phyloP scores from a whole-genome alignment of 2,113 vertebrate species.

The Tyto alba region DNA sequence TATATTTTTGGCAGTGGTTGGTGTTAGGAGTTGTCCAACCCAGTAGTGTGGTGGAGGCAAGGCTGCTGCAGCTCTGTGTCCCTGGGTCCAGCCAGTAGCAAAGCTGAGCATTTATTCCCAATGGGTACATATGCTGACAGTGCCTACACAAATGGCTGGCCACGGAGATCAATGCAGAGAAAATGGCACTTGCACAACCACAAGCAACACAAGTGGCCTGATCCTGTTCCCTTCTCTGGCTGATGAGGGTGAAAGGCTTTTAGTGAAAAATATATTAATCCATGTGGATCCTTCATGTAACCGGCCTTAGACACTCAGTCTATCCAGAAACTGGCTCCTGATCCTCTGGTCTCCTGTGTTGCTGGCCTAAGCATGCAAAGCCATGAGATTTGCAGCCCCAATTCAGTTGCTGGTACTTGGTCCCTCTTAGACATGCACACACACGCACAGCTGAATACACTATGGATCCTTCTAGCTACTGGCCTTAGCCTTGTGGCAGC shows the following conservation, averaged over 20 bases:
- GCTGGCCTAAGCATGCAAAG: neutral
- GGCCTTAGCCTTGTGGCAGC: neutral
- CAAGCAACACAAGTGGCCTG: neutral
- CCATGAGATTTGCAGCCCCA: neutral
- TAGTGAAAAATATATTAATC: neutral
- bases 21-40: neutral
- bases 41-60: neutral
- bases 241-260: neutral
- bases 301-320: neutral
- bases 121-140: fast-evolving
- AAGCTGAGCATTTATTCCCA: neutral
- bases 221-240: neutral
- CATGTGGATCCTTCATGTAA: neutral
- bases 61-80: neutral
- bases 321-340: neutral
- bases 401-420: neutral
- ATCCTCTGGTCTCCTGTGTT: neutral
- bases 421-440: neutral
- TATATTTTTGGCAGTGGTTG: neutral
- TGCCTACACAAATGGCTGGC: neutral
- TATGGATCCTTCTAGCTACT: neutral
- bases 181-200: neutral
- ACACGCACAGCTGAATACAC: fast-evolving
- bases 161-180: neutral
- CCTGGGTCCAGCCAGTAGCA: neutral